Evolutionary conservation across 2,113 vertebrate genomes (phyloP), one percentile per base, ranked within the genome.

Genomic region (Nansenia antarctica): DNA sequence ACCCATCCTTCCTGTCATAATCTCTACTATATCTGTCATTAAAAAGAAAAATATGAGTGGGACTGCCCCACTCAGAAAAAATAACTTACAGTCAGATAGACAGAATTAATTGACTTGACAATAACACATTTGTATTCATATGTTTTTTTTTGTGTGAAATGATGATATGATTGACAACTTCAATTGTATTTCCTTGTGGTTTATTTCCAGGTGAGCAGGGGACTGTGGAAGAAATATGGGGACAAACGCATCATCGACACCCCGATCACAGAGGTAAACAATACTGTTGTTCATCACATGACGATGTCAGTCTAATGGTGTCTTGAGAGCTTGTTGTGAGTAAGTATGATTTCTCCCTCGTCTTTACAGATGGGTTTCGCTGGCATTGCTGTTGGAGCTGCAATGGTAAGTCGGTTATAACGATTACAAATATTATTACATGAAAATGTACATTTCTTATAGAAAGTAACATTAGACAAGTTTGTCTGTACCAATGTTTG

Each of bases 171-270:
- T 42, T 42, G 39, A 42, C 39, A 37, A n/a, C 14, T 2, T 26
- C 15, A 32, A 11, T 5, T 27, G 42, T 9, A 53, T 62, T 47
- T 29, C 9, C 62, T 67, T 63, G 6, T 45, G 5, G 8, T 75
- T 1, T 82, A 65, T 72, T 62, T 69, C 52, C 74, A 99, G 97
- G 92, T 99, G 73, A 98, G 96, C 81, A 89, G 98, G 78, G 98
- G 98, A 1, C 92, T 99, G 11, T 99, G 97, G 98, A 99, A 99
- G 88, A 99, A 99, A 78, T 99, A 97, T 0, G 98, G 98, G 62
- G 98, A 99, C 88, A 95, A 98, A 77, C 93, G 98, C 24, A 83
- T 99, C 77, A 96, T 99, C 18, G 98, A 99, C 85, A 99, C 98
- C 0, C 98, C 98, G 0, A 99, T 99, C 86, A 96, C 98, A 1